phyloP scores from a whole-genome alignment of 2,888 invertebrate genomes.

The Atethmia centrago region DNA sequence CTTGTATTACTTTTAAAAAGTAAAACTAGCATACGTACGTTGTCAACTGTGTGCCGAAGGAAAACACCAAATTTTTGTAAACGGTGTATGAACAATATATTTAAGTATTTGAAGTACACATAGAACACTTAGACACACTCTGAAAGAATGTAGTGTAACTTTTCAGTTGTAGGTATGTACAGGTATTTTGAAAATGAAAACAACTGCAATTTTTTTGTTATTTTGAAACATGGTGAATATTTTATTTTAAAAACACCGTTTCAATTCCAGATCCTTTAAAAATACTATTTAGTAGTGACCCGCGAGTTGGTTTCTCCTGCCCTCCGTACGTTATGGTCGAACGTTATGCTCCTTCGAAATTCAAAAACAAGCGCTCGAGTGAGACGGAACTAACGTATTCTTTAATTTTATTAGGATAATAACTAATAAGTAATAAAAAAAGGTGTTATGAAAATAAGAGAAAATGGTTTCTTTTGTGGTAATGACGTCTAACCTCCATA shows the following conservation, averaged over 20 bases:
- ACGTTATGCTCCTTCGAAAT: slow-evolving; percentile 80
- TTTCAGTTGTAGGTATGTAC: background rate
- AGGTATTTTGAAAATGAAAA: background rate
- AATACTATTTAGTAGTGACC: slow-evolving; percentile 46
- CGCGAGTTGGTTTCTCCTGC: slow-evolving; percentile 60
- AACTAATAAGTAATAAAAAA: background rate
- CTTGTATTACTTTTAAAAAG: background rate
- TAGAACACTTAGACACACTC: background rate
- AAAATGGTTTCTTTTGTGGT: background rate
- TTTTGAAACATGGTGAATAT: background rate
- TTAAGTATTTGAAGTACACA: background rate
- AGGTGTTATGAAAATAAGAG: background rate
- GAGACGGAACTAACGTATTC: slow-evolving; percentile 76
- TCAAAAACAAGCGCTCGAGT: slow-evolving; percentile 74
- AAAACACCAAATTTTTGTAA: background rate
- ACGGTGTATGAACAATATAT: background rate
- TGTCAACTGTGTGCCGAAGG: background rate
- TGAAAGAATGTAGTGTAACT: background rate
- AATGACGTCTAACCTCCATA: background rate
- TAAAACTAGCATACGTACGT: background rate
- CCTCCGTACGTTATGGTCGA: slow-evolving; percentile 70
- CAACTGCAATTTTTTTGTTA: background rate
- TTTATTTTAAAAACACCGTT: background rate
- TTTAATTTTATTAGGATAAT: slow-evolving; percentile 33
- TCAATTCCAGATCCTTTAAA: background rate